Percentiles rank a stretch among this genome's conserved stretches.
These are phyloP conservation scores for Oncorhynchus kisutch DNA, from an alignment of 2,113 vertebrate genomes.

Conservation along the genomic window DNA sequence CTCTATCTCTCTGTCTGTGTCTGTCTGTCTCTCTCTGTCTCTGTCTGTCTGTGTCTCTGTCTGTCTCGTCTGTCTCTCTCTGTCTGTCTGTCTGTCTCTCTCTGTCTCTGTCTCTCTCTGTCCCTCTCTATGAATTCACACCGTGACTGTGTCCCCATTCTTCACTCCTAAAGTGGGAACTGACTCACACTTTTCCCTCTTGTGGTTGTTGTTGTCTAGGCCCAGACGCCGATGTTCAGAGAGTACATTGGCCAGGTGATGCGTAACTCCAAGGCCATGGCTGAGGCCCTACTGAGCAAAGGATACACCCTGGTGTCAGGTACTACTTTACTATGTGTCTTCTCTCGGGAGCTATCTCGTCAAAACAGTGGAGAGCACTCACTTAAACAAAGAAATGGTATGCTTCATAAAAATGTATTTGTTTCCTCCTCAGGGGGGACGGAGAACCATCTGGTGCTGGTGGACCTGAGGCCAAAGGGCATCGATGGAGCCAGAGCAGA, in stretches of 20 bases:
- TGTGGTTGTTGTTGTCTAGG: background rate
- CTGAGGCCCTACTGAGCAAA: background rate
- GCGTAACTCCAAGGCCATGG: conserved; percentile 7
- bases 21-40: background rate
- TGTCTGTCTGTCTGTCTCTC: background rate
- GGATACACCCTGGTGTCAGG: conserved; percentile 7
- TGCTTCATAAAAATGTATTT: too few relatives aligned
- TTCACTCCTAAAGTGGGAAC: too few relatives aligned
- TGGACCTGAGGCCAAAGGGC: conserved; percentile 91
- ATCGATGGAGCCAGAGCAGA: conserved; percentile 89
- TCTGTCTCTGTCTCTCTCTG: too few relatives aligned
- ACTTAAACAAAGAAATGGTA: too few relatives aligned
- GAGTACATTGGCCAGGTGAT: conserved; percentile 1
- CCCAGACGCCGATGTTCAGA: background rate
- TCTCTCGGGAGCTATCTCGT: too few relatives aligned
- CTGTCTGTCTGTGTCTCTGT: too few relatives aligned
- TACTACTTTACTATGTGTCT: background rate
- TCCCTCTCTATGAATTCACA: background rate
- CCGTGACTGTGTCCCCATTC: too few relatives aligned
- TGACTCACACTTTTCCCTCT: background rate
- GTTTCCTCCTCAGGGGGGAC: conserved; percentile 79
- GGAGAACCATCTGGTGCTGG: conserved; percentile 92
- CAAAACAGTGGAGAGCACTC: too few relatives aligned
- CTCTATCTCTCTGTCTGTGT: too few relatives aligned
- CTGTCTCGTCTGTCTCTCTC: too few relatives aligned